Percentiles rank a stretch among this genome's conserved stretches.
Evolutionary conservation across 2,888 invertebrate species (phyloP).

Genomic region (Andricus curvator): DNA sequence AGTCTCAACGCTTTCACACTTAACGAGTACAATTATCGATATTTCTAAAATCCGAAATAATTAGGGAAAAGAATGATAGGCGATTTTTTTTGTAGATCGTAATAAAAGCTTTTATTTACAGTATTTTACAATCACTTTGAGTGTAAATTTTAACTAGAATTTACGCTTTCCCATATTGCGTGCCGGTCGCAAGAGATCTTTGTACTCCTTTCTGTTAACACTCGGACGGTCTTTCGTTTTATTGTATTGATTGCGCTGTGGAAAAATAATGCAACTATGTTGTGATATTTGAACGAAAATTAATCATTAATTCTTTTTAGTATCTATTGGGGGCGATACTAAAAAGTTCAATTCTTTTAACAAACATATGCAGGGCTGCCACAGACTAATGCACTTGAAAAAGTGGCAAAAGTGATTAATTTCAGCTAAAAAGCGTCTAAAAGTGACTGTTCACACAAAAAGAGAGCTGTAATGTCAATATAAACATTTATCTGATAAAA

Average conservation of each 20-base stretch:
- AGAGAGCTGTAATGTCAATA: too few relatives aligned
- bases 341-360: not conserved
- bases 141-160: slow-evolving; percentile 56
- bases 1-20: not conserved
- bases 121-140: slow-evolving; percentile 14
- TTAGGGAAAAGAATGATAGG: not conserved
- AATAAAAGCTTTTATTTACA: slow-evolving; percentile 55
- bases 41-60: not conserved
- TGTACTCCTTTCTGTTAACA: slow-evolving; percentile 83
- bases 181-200: slow-evolving; percentile 82
- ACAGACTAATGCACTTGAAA: too few relatives aligned
- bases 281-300: slow-evolving; percentile 2
- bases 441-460: too few relatives aligned
- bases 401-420: too few relatives aligned
- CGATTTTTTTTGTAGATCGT: not conserved
- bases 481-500: too few relatives aligned
- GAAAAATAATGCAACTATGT: slow-evolving; percentile 44
- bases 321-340: not conserved
- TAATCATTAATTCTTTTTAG: not conserved
- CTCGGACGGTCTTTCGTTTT: slow-evolving; percentile 48
- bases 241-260: slow-evolving; percentile 56
- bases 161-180: slow-evolving; percentile 77
- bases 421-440: too few relatives aligned
- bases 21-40: slow-evolving; percentile 37
- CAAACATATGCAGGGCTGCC: too few relatives aligned